Conservation (phyloP, 2,113 vertebrate species). For the Tympanuchus pallidicinctus region DNA sequence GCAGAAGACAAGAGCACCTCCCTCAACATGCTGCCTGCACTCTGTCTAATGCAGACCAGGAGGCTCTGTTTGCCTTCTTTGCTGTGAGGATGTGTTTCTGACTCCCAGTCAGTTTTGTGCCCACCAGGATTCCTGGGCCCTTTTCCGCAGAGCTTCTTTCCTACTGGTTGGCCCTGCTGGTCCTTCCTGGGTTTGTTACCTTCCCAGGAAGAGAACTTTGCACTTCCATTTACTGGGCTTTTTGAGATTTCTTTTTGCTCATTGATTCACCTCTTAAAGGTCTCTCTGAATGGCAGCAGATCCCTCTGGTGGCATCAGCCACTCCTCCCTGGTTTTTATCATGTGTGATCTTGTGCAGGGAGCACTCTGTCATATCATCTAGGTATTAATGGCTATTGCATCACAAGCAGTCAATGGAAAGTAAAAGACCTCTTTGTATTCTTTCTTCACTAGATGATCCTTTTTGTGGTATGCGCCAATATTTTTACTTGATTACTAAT, state of each 20-base stretch:
- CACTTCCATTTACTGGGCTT: neutral
- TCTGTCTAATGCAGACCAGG: neutral
- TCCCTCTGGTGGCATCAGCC: neutral
- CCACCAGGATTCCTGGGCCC: neutral
- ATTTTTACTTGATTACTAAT: neutral
- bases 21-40: accelerated
- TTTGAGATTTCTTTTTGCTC: neutral
- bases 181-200: neutral
- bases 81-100: neutral
- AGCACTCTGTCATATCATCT: neutral
- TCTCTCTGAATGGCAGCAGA: neutral
- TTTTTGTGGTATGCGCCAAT: neutral
- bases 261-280: accelerated
- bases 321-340: neutral
- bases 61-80: neutral
- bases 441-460: neutral
- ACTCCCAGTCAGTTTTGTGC: neutral
- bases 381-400: neutral
- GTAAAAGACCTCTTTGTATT: neutral
- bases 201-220: neutral
- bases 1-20: neutral
- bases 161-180: neutral
- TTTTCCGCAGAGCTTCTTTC: neutral
- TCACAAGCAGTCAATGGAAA: neutral
- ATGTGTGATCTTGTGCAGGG: neutral